Evolutionary conservation across 92 coral and sea anemone genomes (phyloP), one percentile per base, ranked within the genome.

Genomic region (Zoanthus sansibaricus): DNA sequence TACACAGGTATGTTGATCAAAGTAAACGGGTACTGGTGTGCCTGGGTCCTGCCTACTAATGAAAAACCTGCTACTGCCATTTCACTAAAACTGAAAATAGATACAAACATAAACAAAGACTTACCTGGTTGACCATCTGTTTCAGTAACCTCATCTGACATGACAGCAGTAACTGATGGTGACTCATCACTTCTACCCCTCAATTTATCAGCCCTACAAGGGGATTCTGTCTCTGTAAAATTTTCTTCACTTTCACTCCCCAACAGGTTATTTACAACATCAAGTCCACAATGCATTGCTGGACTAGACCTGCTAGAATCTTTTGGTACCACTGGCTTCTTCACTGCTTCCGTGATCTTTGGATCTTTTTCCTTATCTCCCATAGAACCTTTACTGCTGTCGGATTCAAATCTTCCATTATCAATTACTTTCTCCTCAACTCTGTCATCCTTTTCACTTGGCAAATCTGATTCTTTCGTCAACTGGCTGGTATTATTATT

Each of bases 201-300:
- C 51, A 15, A 46, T 80, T 58, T 20, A 42, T 80, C 85, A 46
- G 18, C 45, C 42, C 31, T 15, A 17, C n/a, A 31, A 6, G 84
- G n/a, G 5, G 25, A 14, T 20, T 66, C 61, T 6, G 74, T 80
- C 58, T 64, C 85, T 44, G 44, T 46, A 9, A 20, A 17, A 31
- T 80, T 80, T 46, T 47, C 85, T 62, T 80, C 85, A 64, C 30
- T 67, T 14, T 80, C 85, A 67, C 75, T 80, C 0, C 75, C 85
- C 75, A 80, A 30, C 7, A 80, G 61, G 49, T 80, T 80, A 59
- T 46, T 80, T 1, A 80, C 75, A 44, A 80, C 62, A 64, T 67
- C 85, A 10, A 80, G 59, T 25, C 85, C 85, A 80, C 75, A 62
- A 18, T 42, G n/a, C 61, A 80, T 49, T 42, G 11, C 44, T 1